phyloP scores from a whole-genome alignment of 2,797 vertebrate genomes.

The Xenentodon cancila region DNA sequence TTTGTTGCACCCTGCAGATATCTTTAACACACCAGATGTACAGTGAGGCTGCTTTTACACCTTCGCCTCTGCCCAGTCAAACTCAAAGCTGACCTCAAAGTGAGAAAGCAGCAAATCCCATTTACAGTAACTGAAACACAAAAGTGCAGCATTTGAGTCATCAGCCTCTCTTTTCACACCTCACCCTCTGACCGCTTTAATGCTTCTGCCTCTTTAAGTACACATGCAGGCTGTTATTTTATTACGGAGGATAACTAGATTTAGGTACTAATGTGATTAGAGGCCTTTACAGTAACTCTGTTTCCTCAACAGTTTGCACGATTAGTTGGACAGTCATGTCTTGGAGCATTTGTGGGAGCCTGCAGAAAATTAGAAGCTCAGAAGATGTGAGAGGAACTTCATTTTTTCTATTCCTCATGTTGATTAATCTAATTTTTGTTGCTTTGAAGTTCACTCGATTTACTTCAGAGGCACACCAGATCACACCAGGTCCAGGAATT shows the following conservation, averaged over 20 bases:
- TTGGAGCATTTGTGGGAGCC: conserved; percentile 5
- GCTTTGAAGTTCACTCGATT: conserved; percentile 3
- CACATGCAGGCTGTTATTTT: conserved; percentile 18
- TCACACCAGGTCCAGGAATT: background rate
- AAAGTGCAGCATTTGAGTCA: conserved; percentile 53
- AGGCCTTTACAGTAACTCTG: conserved; percentile 45
- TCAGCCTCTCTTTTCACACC: conserved; percentile 47
- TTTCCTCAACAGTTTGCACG: conserved; percentile 29
- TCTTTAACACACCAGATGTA: conserved; percentile 42
- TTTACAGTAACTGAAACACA: conserved; percentile 38
- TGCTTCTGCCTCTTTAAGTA: conserved; percentile 21
- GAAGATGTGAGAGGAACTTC: conserved; percentile 7
- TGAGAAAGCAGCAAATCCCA: conserved; percentile 54
- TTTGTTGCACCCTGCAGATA: conserved; percentile 5
- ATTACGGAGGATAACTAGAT: conserved; percentile 31
- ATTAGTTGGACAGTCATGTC: conserved; percentile 16
- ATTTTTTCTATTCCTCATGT: conserved; percentile 1
- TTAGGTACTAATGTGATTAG: conserved; percentile 41
- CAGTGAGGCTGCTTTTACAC: conserved; percentile 15
- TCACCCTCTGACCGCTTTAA: conserved; percentile 55
- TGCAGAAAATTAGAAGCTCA: conserved; percentile 29
- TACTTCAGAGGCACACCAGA: background rate
- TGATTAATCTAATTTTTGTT: background rate
- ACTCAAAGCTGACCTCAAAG: conserved; percentile 37
- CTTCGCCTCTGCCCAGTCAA: conserved; percentile 19